Evolutionary conservation across 2,888 invertebrate species (phyloP).

Genomic region (Aromia moschata): DNA sequence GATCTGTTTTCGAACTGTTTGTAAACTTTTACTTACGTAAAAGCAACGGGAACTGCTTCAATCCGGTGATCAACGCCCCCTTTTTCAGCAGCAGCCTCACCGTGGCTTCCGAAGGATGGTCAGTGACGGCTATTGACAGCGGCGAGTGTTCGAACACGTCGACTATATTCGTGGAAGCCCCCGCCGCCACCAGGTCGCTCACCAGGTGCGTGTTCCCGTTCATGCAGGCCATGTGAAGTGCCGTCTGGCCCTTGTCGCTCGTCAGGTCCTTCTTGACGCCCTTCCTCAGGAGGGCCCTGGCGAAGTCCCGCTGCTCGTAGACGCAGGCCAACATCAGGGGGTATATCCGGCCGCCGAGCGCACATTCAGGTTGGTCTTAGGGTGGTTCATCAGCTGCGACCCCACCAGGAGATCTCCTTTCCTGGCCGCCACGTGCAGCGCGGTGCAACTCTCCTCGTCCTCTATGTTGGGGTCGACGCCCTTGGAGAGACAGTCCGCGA

Average conservation of each 20-base stretch:
- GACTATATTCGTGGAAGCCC: slow-evolving; percentile 39
- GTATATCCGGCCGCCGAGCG: slow-evolving; percentile 22
- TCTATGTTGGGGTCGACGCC: slow-evolving; percentile 37
- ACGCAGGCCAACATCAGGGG: slow-evolving; percentile 36
- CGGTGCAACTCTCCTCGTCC: slow-evolving; percentile 31
- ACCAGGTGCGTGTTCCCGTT: slow-evolving; percentile 32
- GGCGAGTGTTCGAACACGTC: slow-evolving; percentile 50
- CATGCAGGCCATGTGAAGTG: slow-evolving; percentile 43
- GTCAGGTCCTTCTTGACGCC: slow-evolving; percentile 42
- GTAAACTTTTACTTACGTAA: too few species aligned
- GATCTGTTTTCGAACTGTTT: too few species aligned
- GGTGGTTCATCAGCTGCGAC: slow-evolving; percentile 8
- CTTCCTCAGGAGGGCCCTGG: slow-evolving; percentile 34
- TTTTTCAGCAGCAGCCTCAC: slow-evolving; percentile 40
- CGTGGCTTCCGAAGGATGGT: slow-evolving; percentile 36
- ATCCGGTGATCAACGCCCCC: slow-evolving; percentile 39
- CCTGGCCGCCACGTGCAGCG: slow-evolving; percentile 42
- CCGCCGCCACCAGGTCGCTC: slow-evolving; percentile 35
- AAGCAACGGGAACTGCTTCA: slow-evolving; percentile 35
- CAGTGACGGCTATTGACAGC: slow-evolving; percentile 38
- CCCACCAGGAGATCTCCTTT: slow-evolving; percentile 35
- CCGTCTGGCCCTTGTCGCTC: slow-evolving; percentile 37
- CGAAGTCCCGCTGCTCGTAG: slow-evolving; percentile 23
- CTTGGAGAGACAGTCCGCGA: slow-evolving; percentile 29
- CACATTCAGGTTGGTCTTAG: slow-evolving; percentile 26